Conservation (phyloP, 2,888 invertebrate genomes). For the Rhagium mordax region DNA sequence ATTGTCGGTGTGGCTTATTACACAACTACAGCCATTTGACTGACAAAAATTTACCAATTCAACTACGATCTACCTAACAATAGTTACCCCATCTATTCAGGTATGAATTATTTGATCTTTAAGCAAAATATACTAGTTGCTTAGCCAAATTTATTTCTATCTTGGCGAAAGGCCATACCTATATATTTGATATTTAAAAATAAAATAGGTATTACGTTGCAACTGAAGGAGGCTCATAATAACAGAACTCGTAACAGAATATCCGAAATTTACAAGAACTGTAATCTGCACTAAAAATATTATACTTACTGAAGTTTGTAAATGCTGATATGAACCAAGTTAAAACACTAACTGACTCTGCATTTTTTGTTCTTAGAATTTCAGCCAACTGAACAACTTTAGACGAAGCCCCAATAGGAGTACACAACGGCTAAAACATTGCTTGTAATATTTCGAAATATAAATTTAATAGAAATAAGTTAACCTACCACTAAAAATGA, state of each 20-base stretch:
- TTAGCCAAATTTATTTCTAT: not conserved
- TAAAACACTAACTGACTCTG: conserved; percentile 83
- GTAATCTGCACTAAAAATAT: not conserved
- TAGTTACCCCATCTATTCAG: too few relatives aligned
- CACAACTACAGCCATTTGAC: too few relatives aligned
- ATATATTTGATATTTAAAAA: not conserved
- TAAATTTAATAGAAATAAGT: not conserved
- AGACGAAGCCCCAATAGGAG: conserved; percentile 87
- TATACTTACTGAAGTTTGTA: conserved; percentile 84
- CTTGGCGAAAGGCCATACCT: not conserved
- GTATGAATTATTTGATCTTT: too few relatives aligned
- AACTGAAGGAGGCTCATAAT: not conserved
- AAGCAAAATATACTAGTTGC: not conserved
- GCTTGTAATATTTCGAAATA: not conserved
- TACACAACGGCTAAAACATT: conserved; percentile 78
- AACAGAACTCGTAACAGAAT: too few relatives aligned
- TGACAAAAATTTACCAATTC: too few relatives aligned
- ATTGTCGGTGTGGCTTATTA: too few relatives aligned
- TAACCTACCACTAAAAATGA: conserved; percentile 78
- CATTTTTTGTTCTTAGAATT: conserved; percentile 80
- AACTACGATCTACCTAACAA: too few relatives aligned
- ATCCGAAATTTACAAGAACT: too few relatives aligned
- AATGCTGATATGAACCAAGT: conserved; percentile 88
- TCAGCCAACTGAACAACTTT: conserved; percentile 85
- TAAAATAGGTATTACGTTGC: not conserved